Conservation (phyloP, 1,140 invertebrate genomes). For the Brachionus rotundiformis region DNA sequence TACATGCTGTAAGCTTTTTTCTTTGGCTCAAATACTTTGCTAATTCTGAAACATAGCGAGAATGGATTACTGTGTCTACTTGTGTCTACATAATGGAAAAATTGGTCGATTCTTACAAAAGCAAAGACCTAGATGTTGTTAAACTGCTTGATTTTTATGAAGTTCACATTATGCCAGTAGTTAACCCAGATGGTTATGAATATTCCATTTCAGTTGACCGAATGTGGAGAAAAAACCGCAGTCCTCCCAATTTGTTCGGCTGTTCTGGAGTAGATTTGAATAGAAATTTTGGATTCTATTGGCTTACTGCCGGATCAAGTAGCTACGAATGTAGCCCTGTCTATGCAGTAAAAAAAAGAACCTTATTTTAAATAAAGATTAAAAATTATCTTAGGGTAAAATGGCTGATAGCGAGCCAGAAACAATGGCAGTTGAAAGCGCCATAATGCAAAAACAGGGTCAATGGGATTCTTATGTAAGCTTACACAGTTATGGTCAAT, state of each 20-base stretch:
- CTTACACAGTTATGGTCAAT: slow-evolving; percentile 51
- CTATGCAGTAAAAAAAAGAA: slow-evolving; percentile 20
- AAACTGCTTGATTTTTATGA: slow-evolving; percentile 27
- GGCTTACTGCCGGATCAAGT: slow-evolving; percentile 15
- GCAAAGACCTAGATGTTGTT: slow-evolving; percentile 16
- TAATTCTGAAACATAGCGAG: slow-evolving; percentile 11
- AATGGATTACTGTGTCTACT: slow-evolving; percentile 48
- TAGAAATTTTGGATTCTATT: slow-evolving; percentile 51
- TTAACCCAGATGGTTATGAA: slow-evolving; percentile 52
- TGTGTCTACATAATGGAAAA: slow-evolving; percentile 49
- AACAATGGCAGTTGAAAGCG: not conserved
- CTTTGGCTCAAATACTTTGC: not conserved
- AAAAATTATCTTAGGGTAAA: not conserved
- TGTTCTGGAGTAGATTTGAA: slow-evolving; percentile 53
- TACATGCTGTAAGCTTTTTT: slow-evolving; percentile 37
- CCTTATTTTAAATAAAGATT: not conserved
- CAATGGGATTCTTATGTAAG: slow-evolving; percentile 35
- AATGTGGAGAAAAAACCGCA: slow-evolving; percentile 54
- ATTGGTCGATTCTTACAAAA: not conserved
- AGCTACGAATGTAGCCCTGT: slow-evolving; percentile 30
- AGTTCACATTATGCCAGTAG: slow-evolving; percentile 50
- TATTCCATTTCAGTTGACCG: slow-evolving; percentile 8
- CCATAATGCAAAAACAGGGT: not conserved
- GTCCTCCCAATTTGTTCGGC: not conserved
- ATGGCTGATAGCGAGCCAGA: slow-evolving; percentile 46